Percentiles rank a stretch among this genome's conserved stretches.
These are phyloP conservation scores for Sipunculus nudus DNA, from an alignment of 2,888 invertebrate genomes.

Conservation along the genomic window DNA sequence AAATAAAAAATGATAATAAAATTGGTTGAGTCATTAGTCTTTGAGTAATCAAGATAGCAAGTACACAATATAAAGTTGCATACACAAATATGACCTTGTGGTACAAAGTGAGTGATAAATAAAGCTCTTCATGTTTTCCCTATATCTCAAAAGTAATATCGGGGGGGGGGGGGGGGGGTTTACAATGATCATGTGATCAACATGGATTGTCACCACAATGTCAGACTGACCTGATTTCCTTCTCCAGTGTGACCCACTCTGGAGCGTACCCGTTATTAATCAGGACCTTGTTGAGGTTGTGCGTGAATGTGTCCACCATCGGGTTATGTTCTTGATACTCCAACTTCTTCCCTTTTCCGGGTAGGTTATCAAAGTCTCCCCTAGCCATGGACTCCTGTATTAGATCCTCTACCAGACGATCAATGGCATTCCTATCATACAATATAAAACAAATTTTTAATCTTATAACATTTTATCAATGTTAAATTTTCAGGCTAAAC, in stretches of 20 bases:
- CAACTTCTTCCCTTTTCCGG: conserved; percentile 85
- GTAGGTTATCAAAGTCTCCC: conserved; percentile 87
- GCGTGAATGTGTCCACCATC: conserved; percentile 87
- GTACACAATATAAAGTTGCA: too few species aligned
- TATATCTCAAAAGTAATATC: too few species aligned
- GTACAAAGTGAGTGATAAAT: too few species aligned
- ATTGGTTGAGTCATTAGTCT: too few species aligned
- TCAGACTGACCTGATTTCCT: conserved; percentile 81
- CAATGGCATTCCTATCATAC: conserved; percentile 73
- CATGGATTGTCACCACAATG: neutral
- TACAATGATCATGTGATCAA: neutral
- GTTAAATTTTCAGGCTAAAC: too few species aligned
- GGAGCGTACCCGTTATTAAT: conserved; percentile 90
- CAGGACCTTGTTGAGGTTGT: conserved; percentile 84
- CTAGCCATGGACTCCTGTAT: conserved; percentile 90
- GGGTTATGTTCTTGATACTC: conserved; percentile 77
- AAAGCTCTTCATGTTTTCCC: too few species aligned
- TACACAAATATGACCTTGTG: too few species aligned
- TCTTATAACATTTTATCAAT: too few species aligned
- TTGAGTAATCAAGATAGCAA: too few species aligned
- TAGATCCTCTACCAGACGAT: conserved; percentile 88
- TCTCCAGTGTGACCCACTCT: conserved; percentile 87
- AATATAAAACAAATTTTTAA: neutral
- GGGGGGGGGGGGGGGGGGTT: neutral
- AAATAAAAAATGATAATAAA: too few species aligned